Percentiles rank a stretch among this genome's conserved stretches.
phyloP scores from a whole-genome alignment of 2,113 vertebrate genomes.

The Felis catus region F.catus_Fca126_mat1.0 CM031429.1:20465501-20466000 shows the following conservation, averaged over 20 bases:
- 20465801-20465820: not conserved
- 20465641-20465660: not conserved
- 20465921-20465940: not conserved
- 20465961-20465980: not conserved
- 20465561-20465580: not conserved
- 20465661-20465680: not conserved
- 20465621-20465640: not conserved
- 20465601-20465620: not conserved
- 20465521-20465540: not conserved
- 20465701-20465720: not conserved
- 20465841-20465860: not conserved
- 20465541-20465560: not conserved
- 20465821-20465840: not conserved
- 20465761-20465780: not conserved
- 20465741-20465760: not conserved
- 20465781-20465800: not conserved
- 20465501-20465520: not conserved
- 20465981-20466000: slow-evolving; percentile 29
- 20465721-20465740: not conserved
- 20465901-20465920: not conserved
- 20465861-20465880: not conserved
- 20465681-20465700: not conserved
- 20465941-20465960: not conserved
- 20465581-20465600: not conserved
- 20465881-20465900: not conserved